These are phyloP conservation scores for Porites divaricata DNA, from an alignment of 92 coral and sea anemone species.

Conservation along the genomic window DNA sequence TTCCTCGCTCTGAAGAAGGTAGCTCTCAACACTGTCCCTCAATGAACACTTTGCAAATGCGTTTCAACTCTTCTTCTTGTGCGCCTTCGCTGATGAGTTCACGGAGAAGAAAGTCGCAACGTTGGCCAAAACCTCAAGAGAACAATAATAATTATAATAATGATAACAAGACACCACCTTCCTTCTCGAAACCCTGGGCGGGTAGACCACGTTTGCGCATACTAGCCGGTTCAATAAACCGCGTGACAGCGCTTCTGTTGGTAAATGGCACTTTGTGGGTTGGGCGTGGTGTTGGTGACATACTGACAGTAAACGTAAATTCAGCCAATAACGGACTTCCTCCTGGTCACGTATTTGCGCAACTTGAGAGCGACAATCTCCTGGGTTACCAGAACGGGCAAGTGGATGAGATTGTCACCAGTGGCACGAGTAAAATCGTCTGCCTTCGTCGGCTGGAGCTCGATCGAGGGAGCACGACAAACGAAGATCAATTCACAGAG, in stretches of 20 bases:
- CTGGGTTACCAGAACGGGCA: slow-evolving; percentile 70
- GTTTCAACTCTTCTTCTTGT: slow-evolving; percentile 42
- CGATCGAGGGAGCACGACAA: slow-evolving; percentile 48
- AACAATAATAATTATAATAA: neutral
- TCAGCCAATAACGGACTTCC: slow-evolving; percentile 48
- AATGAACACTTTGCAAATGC: slow-evolving; percentile 50
- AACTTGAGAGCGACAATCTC: slow-evolving; percentile 72
- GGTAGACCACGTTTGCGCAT: slow-evolving; percentile 73
- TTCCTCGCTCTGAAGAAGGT: slow-evolving; percentile 5
- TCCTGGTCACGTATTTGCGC: slow-evolving; percentile 80
- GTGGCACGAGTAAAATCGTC: slow-evolving; percentile 82
- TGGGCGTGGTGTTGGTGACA: slow-evolving; percentile 83
- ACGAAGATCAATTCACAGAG: slow-evolving; percentile 74
- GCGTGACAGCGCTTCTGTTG: slow-evolving; percentile 76
- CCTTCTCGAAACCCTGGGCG: slow-evolving; percentile 43
- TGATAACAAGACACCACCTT: neutral
- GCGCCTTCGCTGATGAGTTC: slow-evolving; percentile 75
- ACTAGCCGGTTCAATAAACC: slow-evolving; percentile 78
- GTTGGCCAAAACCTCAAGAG: slow-evolving; percentile 19
- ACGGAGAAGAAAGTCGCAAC: slow-evolving; percentile 59
- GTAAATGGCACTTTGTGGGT: slow-evolving; percentile 85
- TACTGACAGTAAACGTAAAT: slow-evolving; percentile 75
- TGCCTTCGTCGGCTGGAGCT: slow-evolving; percentile 86
- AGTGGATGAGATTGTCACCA: slow-evolving; percentile 78
- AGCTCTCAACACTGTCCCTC: slow-evolving; percentile 35